These are phyloP conservation scores for Drosophila birchii DNA, from an alignment of 2,888 invertebrate species.

Conservation along the genomic window DNA sequence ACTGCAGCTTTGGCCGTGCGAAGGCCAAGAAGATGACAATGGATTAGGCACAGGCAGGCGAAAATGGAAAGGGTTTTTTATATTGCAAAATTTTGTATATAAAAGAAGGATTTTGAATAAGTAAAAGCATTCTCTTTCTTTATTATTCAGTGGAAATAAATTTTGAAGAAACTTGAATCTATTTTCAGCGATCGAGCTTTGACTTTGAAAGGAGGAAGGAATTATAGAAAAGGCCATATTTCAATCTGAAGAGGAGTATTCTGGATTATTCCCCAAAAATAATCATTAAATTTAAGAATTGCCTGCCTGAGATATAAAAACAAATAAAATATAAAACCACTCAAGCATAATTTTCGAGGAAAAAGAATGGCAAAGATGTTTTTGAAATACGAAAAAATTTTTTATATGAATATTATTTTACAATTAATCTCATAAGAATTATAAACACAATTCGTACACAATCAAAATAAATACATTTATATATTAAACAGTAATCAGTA, in stretches of 20 bases:
- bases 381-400: too few relatives aligned
- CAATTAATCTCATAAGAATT: too few relatives aligned
- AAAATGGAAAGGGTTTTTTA: constrained; percentile 8
- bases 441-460: neutral
- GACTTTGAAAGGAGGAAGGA: neutral
- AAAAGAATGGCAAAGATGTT: too few relatives aligned
- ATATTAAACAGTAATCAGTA: neutral
- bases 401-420: too few relatives aligned
- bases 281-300: too few relatives aligned
- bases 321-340: too few relatives aligned
- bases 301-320: too few relatives aligned
- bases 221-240: neutral
- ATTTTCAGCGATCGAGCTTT: neutral
- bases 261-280: too few relatives aligned
- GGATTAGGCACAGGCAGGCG: constrained; percentile 13
- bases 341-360: too few relatives aligned
- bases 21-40: constrained; percentile 46
- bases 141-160: neutral
- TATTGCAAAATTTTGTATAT: neutral
- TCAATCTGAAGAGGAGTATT: neutral
- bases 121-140: neutral
- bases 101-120: neutral
- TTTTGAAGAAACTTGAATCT: neutral
- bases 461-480: neutral
- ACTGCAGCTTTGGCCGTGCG: constrained; percentile 12